Evolutionary conservation across 1,140 invertebrate species (phyloP), one percentile per base, ranked within the genome.

Genomic region (Littorina saxatilis): DNA sequence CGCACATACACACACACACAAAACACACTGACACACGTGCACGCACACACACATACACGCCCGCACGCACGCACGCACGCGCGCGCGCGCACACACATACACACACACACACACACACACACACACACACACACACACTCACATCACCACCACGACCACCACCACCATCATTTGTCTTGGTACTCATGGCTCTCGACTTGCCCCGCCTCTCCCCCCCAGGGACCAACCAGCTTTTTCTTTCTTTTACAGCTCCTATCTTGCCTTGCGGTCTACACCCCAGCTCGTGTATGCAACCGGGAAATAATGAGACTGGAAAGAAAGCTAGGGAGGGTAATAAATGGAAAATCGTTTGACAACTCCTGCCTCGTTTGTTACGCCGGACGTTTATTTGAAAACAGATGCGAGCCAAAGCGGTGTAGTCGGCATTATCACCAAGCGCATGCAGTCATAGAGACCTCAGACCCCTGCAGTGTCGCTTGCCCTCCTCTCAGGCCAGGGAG

Each of bases 271-370:
- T n/a, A n/a, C n/a, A n/a, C 75, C 50, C 23, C 37, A 58, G 76
- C 63, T 7, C 50, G 17, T 66, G 58, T 78, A 27, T 43, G 76
- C 76, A 78, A 78, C 76, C 35, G 39, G 76, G 55, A 78, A 78
- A 43, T 78, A 78, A 78, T 78, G 76, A 78, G 76, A 78, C 35
- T 23, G 23, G 76, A 78, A 66, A 78, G 55, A 78, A 78, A 78
- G 35, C 23, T 29, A 23, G 27, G 29, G 29, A 52, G 35, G 50
- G 55, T 78, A 63, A 78, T 78, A 78, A 78, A 78, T 78, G 76
- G 76, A 78, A 17, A 78, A 58, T 78, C 76, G 58, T 63, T 43
- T 78, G 76, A 61, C 76, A 78, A 78, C 13, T 66, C 55, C 2
- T 23, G 9, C 76, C 76, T 78, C 76, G 47, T 78, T 78, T 78